These are phyloP conservation scores for Stegana nigrithorax DNA, from an alignment of 2,888 invertebrate genomes.

Conservation along the genomic window DNA sequence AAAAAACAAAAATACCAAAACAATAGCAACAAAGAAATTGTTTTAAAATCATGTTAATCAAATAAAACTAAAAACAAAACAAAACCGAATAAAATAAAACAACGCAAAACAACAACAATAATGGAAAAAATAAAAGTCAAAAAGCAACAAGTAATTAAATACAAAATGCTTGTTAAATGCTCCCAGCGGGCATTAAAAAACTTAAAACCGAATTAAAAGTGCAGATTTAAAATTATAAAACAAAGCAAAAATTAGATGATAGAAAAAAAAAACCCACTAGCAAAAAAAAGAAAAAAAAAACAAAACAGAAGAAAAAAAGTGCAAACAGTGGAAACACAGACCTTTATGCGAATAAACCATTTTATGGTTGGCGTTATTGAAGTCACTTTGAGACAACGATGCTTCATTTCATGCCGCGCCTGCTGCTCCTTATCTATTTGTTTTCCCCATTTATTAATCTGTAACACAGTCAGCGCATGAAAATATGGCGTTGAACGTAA, in stretches of 20 bases:
- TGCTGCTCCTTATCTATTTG: too few relatives aligned
- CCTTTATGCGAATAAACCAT: too few relatives aligned
- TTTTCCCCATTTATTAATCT: too few relatives aligned
- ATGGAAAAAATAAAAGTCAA: conserved; percentile 37
- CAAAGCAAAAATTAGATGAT: neutral
- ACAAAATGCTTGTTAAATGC: conserved; percentile 36
- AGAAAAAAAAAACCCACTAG: neutral
- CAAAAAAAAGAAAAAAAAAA: too few relatives aligned
- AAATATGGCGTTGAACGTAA: too few relatives aligned
- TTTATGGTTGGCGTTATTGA: too few relatives aligned
- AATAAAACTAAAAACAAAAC: conserved; percentile 4
- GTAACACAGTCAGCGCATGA: too few relatives aligned
- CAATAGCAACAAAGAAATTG: conserved; percentile 30
- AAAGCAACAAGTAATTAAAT: conserved; percentile 1
- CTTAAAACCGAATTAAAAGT: neutral
- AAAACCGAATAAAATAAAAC: neutral
- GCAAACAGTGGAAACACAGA: too few relatives aligned
- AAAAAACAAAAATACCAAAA: conserved; percentile 29
- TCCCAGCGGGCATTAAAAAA: conserved; percentile 10
- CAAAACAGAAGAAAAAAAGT: neutral
- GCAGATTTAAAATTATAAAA: conserved; percentile 4
- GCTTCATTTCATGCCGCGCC: too few relatives aligned
- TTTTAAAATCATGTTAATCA: neutral
- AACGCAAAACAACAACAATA: conserved; percentile 36
- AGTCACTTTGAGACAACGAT: too few relatives aligned